Conservation (phyloP, 2,113 vertebrate species). For the Saguinus imperator region DNA sequence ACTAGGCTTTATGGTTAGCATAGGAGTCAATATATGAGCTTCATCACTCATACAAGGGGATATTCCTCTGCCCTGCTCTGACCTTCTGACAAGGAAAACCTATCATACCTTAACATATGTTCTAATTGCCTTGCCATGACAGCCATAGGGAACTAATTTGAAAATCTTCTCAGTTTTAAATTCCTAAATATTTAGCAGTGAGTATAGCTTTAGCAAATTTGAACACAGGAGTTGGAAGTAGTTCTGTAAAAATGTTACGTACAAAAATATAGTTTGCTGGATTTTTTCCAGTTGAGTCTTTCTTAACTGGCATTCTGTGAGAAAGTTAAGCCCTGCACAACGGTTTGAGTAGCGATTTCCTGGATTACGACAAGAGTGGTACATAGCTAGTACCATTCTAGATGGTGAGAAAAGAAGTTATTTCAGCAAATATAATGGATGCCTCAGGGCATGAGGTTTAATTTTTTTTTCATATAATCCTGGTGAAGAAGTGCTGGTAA, state of each 20-base stretch:
- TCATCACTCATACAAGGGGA: neutral
- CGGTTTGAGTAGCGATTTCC: neutral
- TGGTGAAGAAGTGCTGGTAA: neutral
- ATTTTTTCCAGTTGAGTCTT: neutral
- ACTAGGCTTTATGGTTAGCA: neutral
- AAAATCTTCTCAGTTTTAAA: neutral
- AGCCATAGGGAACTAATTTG: neutral
- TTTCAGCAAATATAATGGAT: neutral
- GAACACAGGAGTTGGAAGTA: neutral
- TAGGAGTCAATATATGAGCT: neutral
- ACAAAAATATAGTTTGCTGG: neutral
- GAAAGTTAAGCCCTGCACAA: neutral
- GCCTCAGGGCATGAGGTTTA: neutral
- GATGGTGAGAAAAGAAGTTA: neutral
- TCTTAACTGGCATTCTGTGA: neutral
- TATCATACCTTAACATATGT: neutral
- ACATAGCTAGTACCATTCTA: neutral
- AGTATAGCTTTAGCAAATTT: neutral
- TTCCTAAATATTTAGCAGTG: neutral
- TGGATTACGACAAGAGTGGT: neutral
- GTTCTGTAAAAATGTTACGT: neutral
- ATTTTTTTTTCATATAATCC: neutral
- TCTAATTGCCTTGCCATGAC: neutral
- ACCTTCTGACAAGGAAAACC: neutral
- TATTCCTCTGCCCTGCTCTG: neutral